Base-by-base conservation (phyloP, 2,797 vertebrate species). In the Onychomys arenicola region DNA sequence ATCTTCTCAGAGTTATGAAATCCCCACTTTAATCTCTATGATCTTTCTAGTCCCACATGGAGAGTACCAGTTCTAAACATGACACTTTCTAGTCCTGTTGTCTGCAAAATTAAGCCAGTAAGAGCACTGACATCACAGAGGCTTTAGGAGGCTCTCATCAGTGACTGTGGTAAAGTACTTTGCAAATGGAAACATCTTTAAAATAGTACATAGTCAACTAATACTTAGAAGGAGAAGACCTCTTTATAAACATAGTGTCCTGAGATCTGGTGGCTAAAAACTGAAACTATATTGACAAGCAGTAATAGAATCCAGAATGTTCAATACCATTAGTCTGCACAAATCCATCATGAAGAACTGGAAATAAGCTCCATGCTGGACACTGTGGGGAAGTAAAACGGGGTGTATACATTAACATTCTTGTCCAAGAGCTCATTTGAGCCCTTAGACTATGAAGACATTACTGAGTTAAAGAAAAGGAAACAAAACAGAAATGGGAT, bases 371-470 rank as follows among this genome's bases (percentile, higher is more conserved):
- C 84, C 55, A 40, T 69, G 34, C 43, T 27, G 90, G 71, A 96
- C 61, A 93, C 77, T 6, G 65, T 0, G 1, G 75, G 81, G 67
- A 96, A 95, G 55, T 89, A 23, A 91, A 97, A 93, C 61, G 63
- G 46, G 25, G 63, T 16, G 61, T 55, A 9, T 13, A 83, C 40
- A 96, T n/a, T 29, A 84, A 91, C 76, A 96, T 94, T 76, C 69
- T 90, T 97, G 14, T 92, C 46, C 57, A 63, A 63, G 97, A 89
- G 46, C 23, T 85, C 92, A 82, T 96, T 82, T 89, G 59, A 25
- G 43, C 76, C 25, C 8, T 6, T 34, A n/a, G n/a, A 21, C 46
- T 76, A 37, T 5, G 25, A 85, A 91, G 63, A 93, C 52, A 59
- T 21, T 32, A 34, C 10, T 43, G 37, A 61, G 46, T 49, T 78